phyloP scores from a whole-genome alignment of 2,888 invertebrate genomes.

The Piscicola geometra region DNA sequence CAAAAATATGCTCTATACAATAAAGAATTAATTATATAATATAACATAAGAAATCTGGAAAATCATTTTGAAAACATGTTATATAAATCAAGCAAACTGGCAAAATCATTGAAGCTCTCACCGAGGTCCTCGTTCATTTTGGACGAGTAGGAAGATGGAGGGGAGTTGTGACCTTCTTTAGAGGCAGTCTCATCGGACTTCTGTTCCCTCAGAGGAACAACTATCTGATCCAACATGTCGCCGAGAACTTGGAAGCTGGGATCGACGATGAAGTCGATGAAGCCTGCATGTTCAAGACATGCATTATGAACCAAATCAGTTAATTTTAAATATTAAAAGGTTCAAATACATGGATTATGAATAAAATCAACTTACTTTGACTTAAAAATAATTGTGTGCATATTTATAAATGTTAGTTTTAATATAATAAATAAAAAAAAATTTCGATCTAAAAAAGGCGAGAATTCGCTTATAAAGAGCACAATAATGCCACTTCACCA shows the following conservation, averaged over 20 bases:
- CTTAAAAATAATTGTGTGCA: neutral
- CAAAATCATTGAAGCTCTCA: too few relatives aligned
- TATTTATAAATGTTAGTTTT: neutral
- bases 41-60: too few relatives aligned
- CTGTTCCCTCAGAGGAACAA: conserved; percentile 59
- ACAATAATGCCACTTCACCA: too few relatives aligned
- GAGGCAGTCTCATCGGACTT: conserved; percentile 15
- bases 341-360: neutral
- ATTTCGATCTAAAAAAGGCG: neutral
- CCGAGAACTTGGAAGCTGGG: conserved; percentile 88
- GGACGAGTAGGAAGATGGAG: conserved; percentile 1
- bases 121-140: conserved; percentile 5
- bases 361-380: neutral
- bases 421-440: neutral
- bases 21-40: neutral
- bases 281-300: too few relatives aligned
- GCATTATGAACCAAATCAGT: too few relatives aligned
- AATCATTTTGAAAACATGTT: too few relatives aligned
- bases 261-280: conserved; percentile 94
- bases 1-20: neutral
- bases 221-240: conserved; percentile 78
- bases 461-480: too few relatives aligned
- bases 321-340: too few relatives aligned
- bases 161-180: neutral
- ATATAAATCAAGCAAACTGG: too few relatives aligned